phyloP scores from a whole-genome alignment of 2,113 vertebrate genomes.

The Anguilla rostrata region DNA sequence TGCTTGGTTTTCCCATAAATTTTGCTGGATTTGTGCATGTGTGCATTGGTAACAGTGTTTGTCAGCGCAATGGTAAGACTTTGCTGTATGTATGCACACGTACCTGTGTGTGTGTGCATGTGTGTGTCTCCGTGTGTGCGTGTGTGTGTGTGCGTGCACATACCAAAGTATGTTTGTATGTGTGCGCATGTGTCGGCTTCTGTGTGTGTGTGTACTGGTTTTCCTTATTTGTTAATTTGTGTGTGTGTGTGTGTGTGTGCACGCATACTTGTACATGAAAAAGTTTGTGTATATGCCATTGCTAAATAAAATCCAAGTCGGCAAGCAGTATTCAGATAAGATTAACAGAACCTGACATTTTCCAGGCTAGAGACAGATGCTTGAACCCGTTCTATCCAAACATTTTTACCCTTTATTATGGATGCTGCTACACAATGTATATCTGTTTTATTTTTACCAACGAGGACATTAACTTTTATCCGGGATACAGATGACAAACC shows the following conservation, averaged over 20 bases:
- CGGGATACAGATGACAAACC: neutral
- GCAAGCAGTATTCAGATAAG: conserved; percentile 62
- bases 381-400: conserved; percentile 54
- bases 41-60: conserved; percentile 9
- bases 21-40: conserved; percentile 20
- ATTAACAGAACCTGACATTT: conserved; percentile 68
- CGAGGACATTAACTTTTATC: neutral
- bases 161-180: conserved; percentile 27
- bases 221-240: neutral
- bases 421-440: conserved; percentile 20
- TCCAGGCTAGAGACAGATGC: conserved; percentile 62
- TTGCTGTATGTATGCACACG: neutral
- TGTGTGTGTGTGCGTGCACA: conserved; percentile 3
- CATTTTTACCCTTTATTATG: conserved; percentile 36
- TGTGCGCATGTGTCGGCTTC: conserved; percentile 19
- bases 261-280: conserved; percentile 21
- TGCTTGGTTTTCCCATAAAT: conserved; percentile 36
- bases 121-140: neutral
- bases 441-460: conserved; percentile 21
- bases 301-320: conserved; percentile 65
- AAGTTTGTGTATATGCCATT: conserved; percentile 44
- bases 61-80: neutral
- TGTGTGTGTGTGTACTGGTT: conserved; percentile 21
- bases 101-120: conserved; percentile 1
- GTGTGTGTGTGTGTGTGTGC: neutral